phyloP scores from a whole-genome alignment of 92 coral and sea anemone species.

The Ricordea florida region DNA sequence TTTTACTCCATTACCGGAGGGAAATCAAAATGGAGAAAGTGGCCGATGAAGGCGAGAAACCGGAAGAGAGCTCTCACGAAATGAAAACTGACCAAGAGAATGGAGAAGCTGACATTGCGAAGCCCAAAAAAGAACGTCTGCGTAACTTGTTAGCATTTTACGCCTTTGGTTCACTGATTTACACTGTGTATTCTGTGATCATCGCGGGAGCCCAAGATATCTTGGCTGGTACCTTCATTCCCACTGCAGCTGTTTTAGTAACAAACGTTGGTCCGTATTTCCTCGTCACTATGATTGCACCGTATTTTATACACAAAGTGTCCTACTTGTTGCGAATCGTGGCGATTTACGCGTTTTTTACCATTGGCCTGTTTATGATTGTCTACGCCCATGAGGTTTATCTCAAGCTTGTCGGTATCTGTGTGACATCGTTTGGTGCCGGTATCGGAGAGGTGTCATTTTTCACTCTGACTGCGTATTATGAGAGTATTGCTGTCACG shows the following conservation, averaged over 20 bases:
- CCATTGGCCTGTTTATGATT: conserved; percentile 79
- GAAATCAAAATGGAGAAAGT: neutral
- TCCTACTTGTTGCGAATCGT: conserved; percentile 75
- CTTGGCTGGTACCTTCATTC: conserved; percentile 81
- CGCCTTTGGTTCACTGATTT: conserved; percentile 80
- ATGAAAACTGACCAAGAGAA: neutral
- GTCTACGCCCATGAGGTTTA: conserved; percentile 82
- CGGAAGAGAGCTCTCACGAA: neutral
- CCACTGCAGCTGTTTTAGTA: conserved; percentile 89
- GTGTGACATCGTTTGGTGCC: conserved; percentile 86
- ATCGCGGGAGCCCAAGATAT: conserved; percentile 92
- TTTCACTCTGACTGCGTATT: conserved; percentile 80
- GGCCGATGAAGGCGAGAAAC: neutral
- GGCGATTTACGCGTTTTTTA: conserved; percentile 65
- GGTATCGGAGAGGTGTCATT: conserved; percentile 85
- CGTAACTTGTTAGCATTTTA: conserved; percentile 73
- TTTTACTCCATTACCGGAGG: too few relatives aligned
- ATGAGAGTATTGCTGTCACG: conserved; percentile 81
- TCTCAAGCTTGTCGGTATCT: conserved; percentile 80
- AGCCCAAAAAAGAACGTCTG: conserved; percentile 51
- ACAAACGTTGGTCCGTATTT: conserved; percentile 88
- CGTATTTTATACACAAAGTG: conserved; percentile 78
- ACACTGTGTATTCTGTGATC: conserved; percentile 85
- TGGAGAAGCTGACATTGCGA: conserved; percentile 9
- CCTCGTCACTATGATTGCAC: conserved; percentile 81